Evolutionary conservation across 2,113 vertebrate genomes (phyloP), one percentile per base, ranked within the genome.

Genomic region (Bos indicus): DNA sequence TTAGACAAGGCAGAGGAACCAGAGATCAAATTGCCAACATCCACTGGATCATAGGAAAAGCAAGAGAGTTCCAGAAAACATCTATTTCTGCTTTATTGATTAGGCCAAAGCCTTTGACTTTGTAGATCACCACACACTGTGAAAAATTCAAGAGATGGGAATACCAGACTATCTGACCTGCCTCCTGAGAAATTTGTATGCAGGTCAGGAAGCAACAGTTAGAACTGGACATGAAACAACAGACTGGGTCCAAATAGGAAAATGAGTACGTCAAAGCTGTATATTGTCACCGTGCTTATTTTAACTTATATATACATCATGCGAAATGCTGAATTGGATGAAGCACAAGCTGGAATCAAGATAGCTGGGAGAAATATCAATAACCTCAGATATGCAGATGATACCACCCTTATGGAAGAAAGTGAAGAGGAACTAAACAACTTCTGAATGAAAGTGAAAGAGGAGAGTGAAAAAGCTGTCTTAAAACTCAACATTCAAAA

Each of bases 41-140:
- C 67, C 0, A 0, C 19, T 36, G n/a, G 64, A 11, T 36, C n/a
- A 36, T 36, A 5, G 33, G 9, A 71, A 71, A 71, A 71, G n/a
- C 64, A 71, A 71, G 4, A 36, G 64, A 71, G n/a, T 71, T 36
- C 19, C n/a, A 71, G 19, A 71, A 71, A 71, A 23, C n/a, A 36
- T 36, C 67, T 71, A 23, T 36, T 71, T 71, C 67, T 36, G n/a
- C 10, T 71, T 71, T 71, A 71, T 59, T 59, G 57, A 59, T 11
- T 71, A 71, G 4, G 19, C 17, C 64, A 36, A 36, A 36, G 17
- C 4, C 17, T 71, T 71, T 36, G 67, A 36, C n/a, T 71, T 21
- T 36, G 9, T 71, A 71, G 19, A 71, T 40, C n/a, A 71, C 9
- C 17, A 71, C 9, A 71, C n/a, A 71, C n/a, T 23, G 19, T 12